Evolutionary conservation across 2,888 invertebrate genomes (phyloP).

Genomic region (Prosopocoilus inquinatus): DNA sequence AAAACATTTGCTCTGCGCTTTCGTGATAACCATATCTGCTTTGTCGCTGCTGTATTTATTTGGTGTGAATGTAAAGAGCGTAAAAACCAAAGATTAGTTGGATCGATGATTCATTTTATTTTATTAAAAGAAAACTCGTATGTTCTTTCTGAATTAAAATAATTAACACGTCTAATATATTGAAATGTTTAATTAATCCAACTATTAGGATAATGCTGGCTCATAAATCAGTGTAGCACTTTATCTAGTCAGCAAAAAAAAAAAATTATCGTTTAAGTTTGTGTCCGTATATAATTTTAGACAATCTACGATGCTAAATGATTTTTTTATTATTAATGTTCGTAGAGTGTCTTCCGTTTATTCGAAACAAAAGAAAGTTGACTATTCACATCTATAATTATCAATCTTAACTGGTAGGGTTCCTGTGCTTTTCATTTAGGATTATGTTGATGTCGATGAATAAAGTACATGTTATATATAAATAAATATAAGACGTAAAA

Average conservation of each 20-base stretch:
- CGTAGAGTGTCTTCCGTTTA: no score
- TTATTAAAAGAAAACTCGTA: neutral
- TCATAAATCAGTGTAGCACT: conserved; percentile 43
- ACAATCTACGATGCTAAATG: neutral
- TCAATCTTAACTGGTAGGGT: no score
- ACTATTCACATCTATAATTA: no score
- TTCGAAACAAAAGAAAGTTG: no score
- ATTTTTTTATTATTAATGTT: neutral
- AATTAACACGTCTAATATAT: neutral
- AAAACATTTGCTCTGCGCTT: conserved; percentile 43
- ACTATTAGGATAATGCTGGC: conserved; percentile 37
- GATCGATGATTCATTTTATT: conserved; percentile 21
- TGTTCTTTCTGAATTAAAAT: neutral
- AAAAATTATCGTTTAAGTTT: conserved; percentile 32
- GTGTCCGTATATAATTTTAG: conserved; percentile 22
- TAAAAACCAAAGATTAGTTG: conserved; percentile 46
- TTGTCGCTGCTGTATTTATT: conserved; percentile 46
- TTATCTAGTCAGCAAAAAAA: conserved; percentile 42
- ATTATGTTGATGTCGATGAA: conserved; percentile 1
- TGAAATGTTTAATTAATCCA: conserved; percentile 25
- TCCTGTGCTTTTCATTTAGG: neutral
- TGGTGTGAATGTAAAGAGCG: conserved; percentile 45
- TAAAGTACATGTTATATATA: no score
- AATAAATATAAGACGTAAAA: no score
- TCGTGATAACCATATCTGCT: conserved; percentile 51